Percentiles rank a stretch among this genome's conserved stretches.
phyloP scores from a whole-genome alignment of 2,113 vertebrate genomes.

The Cisticola juncidis region DNA sequence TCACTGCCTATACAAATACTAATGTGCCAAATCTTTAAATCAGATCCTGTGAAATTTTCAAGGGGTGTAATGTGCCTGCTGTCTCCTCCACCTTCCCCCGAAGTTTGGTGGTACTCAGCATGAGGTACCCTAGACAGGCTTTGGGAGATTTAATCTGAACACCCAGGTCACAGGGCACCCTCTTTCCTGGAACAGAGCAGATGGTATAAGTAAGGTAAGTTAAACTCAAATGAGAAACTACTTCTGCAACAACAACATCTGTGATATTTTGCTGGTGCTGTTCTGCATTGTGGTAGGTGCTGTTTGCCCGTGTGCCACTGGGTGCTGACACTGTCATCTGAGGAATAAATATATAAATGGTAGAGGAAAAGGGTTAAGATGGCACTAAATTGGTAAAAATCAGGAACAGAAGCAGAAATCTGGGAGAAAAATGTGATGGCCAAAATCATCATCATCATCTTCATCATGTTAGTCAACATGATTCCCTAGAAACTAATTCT shows the following conservation, averaged over 20 bases:
- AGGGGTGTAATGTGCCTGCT: background rate
- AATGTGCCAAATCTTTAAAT: background rate
- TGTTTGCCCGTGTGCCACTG: background rate
- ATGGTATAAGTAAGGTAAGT: background rate
- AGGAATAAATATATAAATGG: background rate
- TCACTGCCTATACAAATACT: background rate
- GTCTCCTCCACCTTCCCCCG: background rate
- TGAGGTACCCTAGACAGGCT: fast-evolving
- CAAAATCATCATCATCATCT: background rate
- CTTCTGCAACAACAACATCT: background rate
- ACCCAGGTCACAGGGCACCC: background rate
- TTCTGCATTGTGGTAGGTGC: background rate
- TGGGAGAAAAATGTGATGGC: background rate
- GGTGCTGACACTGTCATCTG: background rate
- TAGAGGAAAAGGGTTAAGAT: background rate
- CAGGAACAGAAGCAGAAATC: background rate
- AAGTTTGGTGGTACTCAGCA: background rate
- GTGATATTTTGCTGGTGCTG: background rate
- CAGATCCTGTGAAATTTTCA: background rate
- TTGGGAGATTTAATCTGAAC: background rate
- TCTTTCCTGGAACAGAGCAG: background rate
- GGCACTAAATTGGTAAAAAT: background rate
- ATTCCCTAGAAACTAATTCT: background rate
- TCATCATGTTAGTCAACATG: background rate
- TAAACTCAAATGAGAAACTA: background rate